Conservation (phyloP, 1,140 invertebrate genomes). For the Drosophila kohkoa region DNA sequence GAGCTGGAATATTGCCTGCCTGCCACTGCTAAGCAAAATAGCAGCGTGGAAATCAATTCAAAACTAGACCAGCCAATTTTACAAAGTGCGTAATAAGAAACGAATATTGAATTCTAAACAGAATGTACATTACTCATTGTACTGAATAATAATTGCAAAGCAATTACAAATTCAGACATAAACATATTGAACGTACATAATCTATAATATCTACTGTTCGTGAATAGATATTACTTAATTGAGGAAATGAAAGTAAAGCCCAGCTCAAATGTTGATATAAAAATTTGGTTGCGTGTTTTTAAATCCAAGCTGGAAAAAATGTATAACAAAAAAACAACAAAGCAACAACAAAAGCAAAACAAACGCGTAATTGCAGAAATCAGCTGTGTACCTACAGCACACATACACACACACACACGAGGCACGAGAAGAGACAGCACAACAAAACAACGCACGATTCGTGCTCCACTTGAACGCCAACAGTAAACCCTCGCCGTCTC, state of each 20-base stretch:
- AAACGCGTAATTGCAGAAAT: slow-evolving; percentile 84
- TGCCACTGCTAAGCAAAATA: slow-evolving; percentile 39
- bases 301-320: slow-evolving; percentile 67
- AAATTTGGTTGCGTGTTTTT: slow-evolving; percentile 70
- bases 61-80: slow-evolving; percentile 35
- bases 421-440: slow-evolving; percentile 51
- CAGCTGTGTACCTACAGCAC: slow-evolving; percentile 83
- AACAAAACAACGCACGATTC: slow-evolving; percentile 63
- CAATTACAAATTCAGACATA: slow-evolving; percentile 24
- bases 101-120: neutral
- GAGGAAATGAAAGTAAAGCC: slow-evolving; percentile 72
- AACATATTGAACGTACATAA: slow-evolving; percentile 8
- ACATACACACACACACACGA: slow-evolving; percentile 32
- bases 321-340: slow-evolving; percentile 45
- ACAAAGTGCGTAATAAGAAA: slow-evolving; percentile 62
- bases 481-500: slow-evolving; percentile 15
- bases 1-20: slow-evolving; percentile 28
- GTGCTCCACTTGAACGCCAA: slow-evolving; percentile 58
- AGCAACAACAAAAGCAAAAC: slow-evolving; percentile 79
- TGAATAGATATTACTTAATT: slow-evolving; percentile 53
- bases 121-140: slow-evolving; percentile 34
- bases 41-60: slow-evolving; percentile 38
- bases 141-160: slow-evolving; percentile 33
- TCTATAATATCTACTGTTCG: slow-evolving; percentile 27
- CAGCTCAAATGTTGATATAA: slow-evolving; percentile 25